Base-by-base conservation (phyloP, 2,113 vertebrate genomes). In the Eurystomus gularis region DNA sequence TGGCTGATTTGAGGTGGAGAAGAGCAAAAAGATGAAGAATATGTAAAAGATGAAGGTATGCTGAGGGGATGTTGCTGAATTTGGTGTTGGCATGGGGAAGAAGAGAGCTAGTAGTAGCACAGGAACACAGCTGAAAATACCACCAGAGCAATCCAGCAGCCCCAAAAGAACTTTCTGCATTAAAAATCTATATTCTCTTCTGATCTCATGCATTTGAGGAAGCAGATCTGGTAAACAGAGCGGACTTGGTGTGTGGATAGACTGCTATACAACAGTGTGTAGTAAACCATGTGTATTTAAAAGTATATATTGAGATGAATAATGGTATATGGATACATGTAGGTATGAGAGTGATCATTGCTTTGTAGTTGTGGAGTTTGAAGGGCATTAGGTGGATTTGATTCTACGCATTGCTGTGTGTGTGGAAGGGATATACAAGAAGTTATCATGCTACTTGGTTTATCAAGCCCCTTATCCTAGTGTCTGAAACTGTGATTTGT, bases 401-500 rank as follows among this genome's bases (percentile, higher is more conserved):
- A 49, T 89, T 87, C 20, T n/a, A 7, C 44, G 60, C 62, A 72
- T 87, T 49, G 42, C 65, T 90, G 26, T 4, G 0, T 61, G 58
- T 77, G 86, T 91, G 66, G 58, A 95, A 90, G 80, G 72, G 35
- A 72, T 83, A 65, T 69, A 70, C 80, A 73, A 88, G 89, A 96
- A 97, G 78, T 94, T 94, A 86, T 86, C 81, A 84, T 82, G 90
- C 92, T 94, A 61, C 72, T 94, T 90, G 87, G 73, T 83, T 97
- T 87, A 88, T 72, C 90, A 80, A 96, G 80, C 58, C n/a, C 65
- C 88, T 93, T 93, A 86, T 95, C 87, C 84, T 68, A 82, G 23
- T 84, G 88, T 96, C 93, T 95, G 88, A 95, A 94, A 89, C 86
- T 65, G 55, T 96, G 96, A 96, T 96, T 95, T 96, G 93, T 96